phyloP scores from a whole-genome alignment of 2,113 vertebrate species.

The Lasiurus borealis region DNA sequence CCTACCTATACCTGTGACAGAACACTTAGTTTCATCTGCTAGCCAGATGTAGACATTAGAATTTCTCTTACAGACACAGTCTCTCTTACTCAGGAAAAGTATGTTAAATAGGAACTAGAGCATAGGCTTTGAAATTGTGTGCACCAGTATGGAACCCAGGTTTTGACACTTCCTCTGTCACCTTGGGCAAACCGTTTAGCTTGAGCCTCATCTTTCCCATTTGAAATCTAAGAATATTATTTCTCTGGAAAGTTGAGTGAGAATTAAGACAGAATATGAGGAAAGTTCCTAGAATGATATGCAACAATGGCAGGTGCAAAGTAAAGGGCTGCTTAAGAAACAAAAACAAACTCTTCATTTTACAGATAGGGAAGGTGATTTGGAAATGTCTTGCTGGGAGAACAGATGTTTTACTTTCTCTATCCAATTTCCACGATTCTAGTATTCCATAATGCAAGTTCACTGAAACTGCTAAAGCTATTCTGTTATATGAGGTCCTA shows the following conservation, averaged over 20 bases:
- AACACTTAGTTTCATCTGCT: background rate
- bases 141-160: background rate
- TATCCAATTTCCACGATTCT: background rate
- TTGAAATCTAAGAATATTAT: slow-evolving; percentile 1
- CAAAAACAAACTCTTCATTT: slow-evolving; percentile 26
- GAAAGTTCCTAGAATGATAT: background rate
- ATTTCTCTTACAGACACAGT: background rate
- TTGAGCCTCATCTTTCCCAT: background rate
- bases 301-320: background rate
- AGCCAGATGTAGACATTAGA: slow-evolving; percentile 6
- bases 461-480: background rate
- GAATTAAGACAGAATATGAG: slow-evolving; percentile 1
- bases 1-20: background rate
- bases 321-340: background rate
- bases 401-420: slow-evolving; percentile 23
- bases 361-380: background rate
- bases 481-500: background rate
- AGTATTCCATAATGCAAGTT: background rate
- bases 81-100: background rate
- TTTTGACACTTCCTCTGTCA: background rate
- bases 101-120: background rate
- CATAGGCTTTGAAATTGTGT: background rate
- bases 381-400: slow-evolving; percentile 10
- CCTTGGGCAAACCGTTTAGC: background rate
- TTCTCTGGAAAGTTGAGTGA: slow-evolving; percentile 24